A percentile compares a stretch with the other conserved stretches of the same genome.
Evolutionary conservation across 2,888 invertebrate species (phyloP).

Genomic region (Sinodicranocentrus sp.): DNA sequence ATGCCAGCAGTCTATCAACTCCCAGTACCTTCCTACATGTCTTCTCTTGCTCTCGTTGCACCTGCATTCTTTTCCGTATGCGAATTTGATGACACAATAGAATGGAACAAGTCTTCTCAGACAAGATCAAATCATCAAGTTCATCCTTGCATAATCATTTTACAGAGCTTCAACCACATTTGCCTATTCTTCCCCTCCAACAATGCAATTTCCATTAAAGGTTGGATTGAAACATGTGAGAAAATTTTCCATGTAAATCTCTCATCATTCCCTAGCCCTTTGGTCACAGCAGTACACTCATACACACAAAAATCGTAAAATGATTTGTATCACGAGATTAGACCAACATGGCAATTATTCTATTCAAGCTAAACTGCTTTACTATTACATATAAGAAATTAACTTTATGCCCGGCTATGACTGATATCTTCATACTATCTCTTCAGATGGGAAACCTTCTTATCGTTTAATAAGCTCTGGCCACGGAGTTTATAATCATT

Average conservation of each 20-base stretch:
- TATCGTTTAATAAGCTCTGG: too few species aligned
- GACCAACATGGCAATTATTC: too few species aligned
- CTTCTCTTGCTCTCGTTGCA: neutral
- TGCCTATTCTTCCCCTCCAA: too few species aligned
- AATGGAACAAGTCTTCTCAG: neutral
- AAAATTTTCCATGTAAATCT: slow-evolving; percentile 11
- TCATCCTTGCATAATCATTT: neutral
- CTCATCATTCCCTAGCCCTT: slow-evolving; percentile 8
- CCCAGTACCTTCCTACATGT: too few species aligned
- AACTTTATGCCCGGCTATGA: neutral
- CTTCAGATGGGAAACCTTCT: too few species aligned
- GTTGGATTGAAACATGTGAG: neutral
- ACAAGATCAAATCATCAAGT: slow-evolving; percentile 16
- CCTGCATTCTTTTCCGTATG: too few species aligned
- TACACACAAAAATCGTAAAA: slow-evolving; percentile 7
- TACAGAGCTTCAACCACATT: neutral
- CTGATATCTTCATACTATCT: too few species aligned
- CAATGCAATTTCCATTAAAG: too few species aligned
- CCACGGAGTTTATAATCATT: too few species aligned
- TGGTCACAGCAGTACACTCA: neutral
- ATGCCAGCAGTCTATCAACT: neutral
- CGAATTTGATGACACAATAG: neutral
- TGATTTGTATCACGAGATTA: slow-evolving; percentile 2
- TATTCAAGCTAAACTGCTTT: neutral
- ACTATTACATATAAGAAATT: neutral